Percentiles rank a stretch among this genome's conserved stretches.
Evolutionary conservation across 2,797 vertebrate genomes (phyloP).

Genomic region (Labeo calbasu): DNA sequence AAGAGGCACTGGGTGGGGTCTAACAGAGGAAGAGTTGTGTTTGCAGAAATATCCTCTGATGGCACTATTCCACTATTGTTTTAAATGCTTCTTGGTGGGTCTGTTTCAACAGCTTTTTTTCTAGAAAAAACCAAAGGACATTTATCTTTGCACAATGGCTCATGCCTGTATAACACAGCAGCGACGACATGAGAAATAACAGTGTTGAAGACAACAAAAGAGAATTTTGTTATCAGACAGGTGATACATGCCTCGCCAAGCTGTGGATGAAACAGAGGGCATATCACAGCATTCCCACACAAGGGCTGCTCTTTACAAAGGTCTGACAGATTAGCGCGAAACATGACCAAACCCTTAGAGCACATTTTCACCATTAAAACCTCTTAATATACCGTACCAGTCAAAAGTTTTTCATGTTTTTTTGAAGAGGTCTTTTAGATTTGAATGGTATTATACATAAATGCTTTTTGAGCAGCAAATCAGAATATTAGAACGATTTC

Average conservation of each 20-base stretch:
- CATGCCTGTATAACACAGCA: slow-evolving; percentile 21
- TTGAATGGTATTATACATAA: no score
- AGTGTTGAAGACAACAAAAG: slow-evolving; percentile 39
- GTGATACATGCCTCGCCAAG: slow-evolving; percentile 51
- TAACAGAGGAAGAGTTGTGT: slow-evolving; percentile 44
- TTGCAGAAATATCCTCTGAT: slow-evolving; percentile 44
- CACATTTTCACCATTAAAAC: background rate
- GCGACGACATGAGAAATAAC: slow-evolving; percentile 41
- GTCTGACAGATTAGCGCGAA: slow-evolving; percentile 7
- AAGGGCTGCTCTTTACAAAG: slow-evolving; percentile 8
- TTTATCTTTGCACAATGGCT: slow-evolving; percentile 35
- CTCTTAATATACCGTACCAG: background rate
- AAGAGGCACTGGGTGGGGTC: slow-evolving; percentile 17
- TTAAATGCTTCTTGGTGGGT: slow-evolving; percentile 48
- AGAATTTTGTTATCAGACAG: slow-evolving; percentile 41
- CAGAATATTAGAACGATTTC: no score
- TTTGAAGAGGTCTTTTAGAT: no score
- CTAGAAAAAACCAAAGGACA: slow-evolving; percentile 30
- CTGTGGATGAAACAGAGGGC: slow-evolving; percentile 44
- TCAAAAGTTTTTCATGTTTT: no score
- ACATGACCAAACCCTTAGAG: background rate
- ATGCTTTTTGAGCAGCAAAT: no score
- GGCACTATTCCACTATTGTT: slow-evolving; percentile 53
- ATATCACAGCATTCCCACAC: slow-evolving; percentile 41
- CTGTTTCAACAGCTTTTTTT: slow-evolving; percentile 24